These are phyloP conservation scores for Patella ulyssiponensis DNA, from an alignment of 2,888 invertebrate genomes.

Conservation along the genomic window DNA sequence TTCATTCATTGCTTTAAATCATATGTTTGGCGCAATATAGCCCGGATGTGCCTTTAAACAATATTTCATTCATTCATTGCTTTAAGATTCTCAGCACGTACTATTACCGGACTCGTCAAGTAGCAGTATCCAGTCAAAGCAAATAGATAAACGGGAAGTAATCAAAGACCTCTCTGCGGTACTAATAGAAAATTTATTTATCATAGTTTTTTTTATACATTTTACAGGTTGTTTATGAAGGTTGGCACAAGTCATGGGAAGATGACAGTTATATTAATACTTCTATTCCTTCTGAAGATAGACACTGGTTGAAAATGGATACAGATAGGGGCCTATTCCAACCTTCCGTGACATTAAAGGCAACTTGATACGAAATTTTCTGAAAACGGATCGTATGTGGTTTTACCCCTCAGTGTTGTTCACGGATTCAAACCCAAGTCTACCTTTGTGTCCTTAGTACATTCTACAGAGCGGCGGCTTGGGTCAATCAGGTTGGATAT, in stretches of 20 bases:
- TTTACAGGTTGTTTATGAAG: slow-evolving; percentile 2
- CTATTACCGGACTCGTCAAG: too few species aligned
- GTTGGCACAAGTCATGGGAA: background rate
- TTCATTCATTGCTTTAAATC: too few species aligned
- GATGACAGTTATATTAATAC: background rate
- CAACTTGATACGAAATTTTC: background rate
- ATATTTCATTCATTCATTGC: too few species aligned
- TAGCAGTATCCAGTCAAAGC: background rate
- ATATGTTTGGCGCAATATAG: too few species aligned
- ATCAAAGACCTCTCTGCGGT: background rate
- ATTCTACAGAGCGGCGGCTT: too few species aligned
- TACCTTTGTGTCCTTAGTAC: too few species aligned
- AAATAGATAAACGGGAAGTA: too few species aligned
- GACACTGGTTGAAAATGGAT: slow-evolving; percentile 10
- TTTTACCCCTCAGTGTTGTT: slow-evolving; percentile 7
- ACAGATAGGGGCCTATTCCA: slow-evolving; percentile 4
- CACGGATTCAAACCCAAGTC: background rate
- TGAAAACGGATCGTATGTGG: slow-evolving; percentile 15
- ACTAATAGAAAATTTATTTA: background rate
- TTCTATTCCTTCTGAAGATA: background rate
- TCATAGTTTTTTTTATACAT: background rate
- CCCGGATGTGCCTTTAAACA: too few species aligned
- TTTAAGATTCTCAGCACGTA: too few species aligned
- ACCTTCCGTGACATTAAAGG: background rate
- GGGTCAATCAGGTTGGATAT: too few species aligned